Conservation (phyloP, 2,113 vertebrate species). For the Mus musculus region GRCm39 chr3:156697501-156698000, state of each 20-base stretch:
- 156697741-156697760: neutral
- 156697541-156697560: neutral
- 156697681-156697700: constrained; percentile 33
- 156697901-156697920: neutral
- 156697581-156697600: neutral
- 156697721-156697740: neutral
- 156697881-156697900: neutral
- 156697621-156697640: neutral
- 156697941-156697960: neutral
- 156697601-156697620: neutral
- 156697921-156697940: neutral
- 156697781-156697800: constrained; percentile 16
- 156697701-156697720: constrained; percentile 10
- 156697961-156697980: neutral
- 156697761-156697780: neutral
- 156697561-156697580: neutral
- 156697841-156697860: neutral
- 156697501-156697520: neutral
- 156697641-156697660: neutral
- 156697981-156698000: neutral
- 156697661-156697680: neutral
- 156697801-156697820: neutral
- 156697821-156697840: constrained; percentile 16
- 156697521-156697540: neutral
- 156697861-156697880: neutral